Evolutionary conservation across 2,113 vertebrate genomes (phyloP).

Genomic region (Pampusana beccarii): DNA sequence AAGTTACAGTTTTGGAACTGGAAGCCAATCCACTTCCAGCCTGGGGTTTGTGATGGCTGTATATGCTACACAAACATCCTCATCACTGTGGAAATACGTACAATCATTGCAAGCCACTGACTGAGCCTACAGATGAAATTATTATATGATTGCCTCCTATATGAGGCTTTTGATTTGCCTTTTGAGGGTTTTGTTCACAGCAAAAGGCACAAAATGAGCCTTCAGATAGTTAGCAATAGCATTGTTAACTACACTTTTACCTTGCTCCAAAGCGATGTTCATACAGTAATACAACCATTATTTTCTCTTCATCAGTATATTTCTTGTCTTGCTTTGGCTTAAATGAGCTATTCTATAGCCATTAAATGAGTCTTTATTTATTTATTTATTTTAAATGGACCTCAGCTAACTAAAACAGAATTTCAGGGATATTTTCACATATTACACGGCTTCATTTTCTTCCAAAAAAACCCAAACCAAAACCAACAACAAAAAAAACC

Average conservation of each 20-base stretch:
- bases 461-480: background rate
- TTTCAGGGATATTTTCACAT: background rate
- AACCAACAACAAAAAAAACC: too few relatives aligned
- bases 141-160: background rate
- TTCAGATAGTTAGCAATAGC: background rate
- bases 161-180: background rate
- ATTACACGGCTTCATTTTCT: background rate
- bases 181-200: background rate
- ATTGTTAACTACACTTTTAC: background rate
- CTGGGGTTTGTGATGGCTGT: background rate
- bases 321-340: background rate
- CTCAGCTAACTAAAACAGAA: background rate
- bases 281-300: background rate
- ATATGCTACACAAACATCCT: background rate
- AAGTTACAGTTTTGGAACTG: background rate
- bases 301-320: background rate
- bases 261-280: background rate
- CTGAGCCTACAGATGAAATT: background rate
- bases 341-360: background rate
- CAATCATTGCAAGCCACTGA: background rate
- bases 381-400: background rate
- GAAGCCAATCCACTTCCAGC: background rate
- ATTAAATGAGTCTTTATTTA: background rate
- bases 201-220: slow-evolving; percentile 13
- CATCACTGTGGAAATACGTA: background rate